Evolutionary conservation across 2,113 vertebrate genomes (phyloP).

Genomic region (Ptilorrhoa leucosticta): DNA sequence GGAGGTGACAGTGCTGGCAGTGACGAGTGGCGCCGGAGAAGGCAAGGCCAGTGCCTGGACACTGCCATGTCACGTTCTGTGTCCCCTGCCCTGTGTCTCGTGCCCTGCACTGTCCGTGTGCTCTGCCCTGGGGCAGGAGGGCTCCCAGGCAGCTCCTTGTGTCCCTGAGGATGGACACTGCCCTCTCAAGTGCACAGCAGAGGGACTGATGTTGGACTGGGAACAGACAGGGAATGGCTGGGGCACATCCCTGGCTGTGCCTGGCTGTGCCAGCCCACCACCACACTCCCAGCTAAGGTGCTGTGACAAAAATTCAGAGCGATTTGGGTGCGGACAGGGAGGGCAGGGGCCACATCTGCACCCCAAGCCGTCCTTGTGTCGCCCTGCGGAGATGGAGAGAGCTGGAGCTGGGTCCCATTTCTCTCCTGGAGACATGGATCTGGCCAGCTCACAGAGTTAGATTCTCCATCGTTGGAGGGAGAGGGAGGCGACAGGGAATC

Average conservation of each 20-base stretch:
- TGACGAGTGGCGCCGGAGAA: background rate
- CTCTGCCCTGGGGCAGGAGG: background rate
- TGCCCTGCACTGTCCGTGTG: accelerated
- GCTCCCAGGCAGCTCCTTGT: background rate
- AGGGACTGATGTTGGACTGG: background rate
- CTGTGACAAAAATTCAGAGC: background rate
- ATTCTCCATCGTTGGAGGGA: accelerated
- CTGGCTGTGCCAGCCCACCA: background rate
- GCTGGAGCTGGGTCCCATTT: accelerated
- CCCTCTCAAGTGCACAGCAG: background rate
- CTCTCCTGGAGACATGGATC: accelerated
- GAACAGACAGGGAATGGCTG: background rate
- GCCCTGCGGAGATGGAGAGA: background rate
- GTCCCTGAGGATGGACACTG: accelerated
- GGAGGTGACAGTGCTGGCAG: background rate
- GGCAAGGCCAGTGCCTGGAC: accelerated
- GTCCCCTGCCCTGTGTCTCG: accelerated
- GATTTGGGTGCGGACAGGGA: background rate
- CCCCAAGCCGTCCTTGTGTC: background rate
- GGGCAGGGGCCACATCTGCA: accelerated
- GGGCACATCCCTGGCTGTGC: background rate
- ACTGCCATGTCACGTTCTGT: accelerated
- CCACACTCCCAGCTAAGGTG: background rate
- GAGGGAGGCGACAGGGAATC: background rate
- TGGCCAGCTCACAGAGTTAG: background rate